phyloP scores from a whole-genome alignment of 2,797 vertebrate species.

The Linurgus olivaceus region DNA sequence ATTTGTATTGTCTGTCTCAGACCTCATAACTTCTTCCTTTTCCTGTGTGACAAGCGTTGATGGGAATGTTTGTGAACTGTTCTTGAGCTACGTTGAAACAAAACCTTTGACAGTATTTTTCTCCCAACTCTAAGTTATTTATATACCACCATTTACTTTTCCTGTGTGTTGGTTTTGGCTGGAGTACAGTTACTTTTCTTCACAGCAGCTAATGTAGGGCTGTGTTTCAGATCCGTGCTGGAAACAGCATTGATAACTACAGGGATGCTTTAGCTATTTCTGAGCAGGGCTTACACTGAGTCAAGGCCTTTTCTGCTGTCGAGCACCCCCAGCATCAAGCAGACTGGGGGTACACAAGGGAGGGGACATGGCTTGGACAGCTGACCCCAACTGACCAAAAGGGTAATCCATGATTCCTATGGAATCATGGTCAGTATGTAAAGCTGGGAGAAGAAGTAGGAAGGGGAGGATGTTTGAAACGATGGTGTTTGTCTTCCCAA shows the following conservation, averaged over 20 bases:
- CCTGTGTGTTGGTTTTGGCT: not conserved
- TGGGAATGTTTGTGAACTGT: not conserved
- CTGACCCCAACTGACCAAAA: not conserved
- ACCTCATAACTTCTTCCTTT: not conserved
- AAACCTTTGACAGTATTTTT: not conserved
- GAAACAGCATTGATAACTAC: not conserved
- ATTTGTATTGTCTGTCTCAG: not conserved
- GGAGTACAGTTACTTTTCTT: not conserved
- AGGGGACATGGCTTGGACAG: not conserved
- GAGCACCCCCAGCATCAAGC: not conserved
- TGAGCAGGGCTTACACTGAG: not conserved
- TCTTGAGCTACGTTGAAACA: not conserved
- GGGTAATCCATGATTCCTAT: not conserved
- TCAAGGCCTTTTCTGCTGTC: not conserved
- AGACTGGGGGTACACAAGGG: not conserved
- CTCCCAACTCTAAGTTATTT: not conserved
- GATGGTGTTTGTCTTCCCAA: not conserved
- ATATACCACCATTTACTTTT: not conserved
- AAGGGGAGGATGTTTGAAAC: not conserved
- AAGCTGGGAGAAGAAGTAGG: not conserved
- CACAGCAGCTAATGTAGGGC: too few species aligned
- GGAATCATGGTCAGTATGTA: not conserved
- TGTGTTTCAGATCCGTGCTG: not conserved
- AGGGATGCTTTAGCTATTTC: not conserved
- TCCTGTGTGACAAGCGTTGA: not conserved